phyloP scores from a whole-genome alignment of 2,113 vertebrate species.

The Chaetops frenatus region DNA sequence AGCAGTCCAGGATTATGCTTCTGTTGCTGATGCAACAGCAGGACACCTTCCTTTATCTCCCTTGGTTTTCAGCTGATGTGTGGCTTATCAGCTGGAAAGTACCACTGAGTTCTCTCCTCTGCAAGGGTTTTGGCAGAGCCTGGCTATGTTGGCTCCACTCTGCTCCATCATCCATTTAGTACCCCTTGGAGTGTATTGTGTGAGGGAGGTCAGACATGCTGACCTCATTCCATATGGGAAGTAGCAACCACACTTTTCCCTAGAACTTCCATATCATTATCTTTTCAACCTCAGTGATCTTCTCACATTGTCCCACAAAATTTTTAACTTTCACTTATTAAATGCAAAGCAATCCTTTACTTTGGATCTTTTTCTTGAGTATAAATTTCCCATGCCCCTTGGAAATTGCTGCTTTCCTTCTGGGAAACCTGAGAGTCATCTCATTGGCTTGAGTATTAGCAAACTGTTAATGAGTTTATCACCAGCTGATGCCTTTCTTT shows the following conservation, averaged over 20 bases:
- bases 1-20: neutral
- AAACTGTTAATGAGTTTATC: neutral
- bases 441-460: neutral
- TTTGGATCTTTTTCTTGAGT: neutral
- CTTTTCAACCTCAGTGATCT: neutral
- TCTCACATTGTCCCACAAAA: neutral
- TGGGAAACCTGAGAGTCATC: neutral
- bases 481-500: neutral
- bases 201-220: neutral
- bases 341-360: neutral
- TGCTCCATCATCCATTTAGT: neutral
- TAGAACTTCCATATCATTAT: neutral
- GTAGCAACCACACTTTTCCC: rapidly evolving
- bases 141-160: neutral
- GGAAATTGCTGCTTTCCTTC: neutral
- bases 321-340: neutral
- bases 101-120: neutral
- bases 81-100: neutral
- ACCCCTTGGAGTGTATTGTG: neutral
- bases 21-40: neutral
- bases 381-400: neutral
- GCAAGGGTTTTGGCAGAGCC: neutral
- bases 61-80: neutral
- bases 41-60: neutral
- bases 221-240: rapidly evolving